phyloP scores from a whole-genome alignment of 2,113 vertebrate species.

The Alectura lathami region DNA sequence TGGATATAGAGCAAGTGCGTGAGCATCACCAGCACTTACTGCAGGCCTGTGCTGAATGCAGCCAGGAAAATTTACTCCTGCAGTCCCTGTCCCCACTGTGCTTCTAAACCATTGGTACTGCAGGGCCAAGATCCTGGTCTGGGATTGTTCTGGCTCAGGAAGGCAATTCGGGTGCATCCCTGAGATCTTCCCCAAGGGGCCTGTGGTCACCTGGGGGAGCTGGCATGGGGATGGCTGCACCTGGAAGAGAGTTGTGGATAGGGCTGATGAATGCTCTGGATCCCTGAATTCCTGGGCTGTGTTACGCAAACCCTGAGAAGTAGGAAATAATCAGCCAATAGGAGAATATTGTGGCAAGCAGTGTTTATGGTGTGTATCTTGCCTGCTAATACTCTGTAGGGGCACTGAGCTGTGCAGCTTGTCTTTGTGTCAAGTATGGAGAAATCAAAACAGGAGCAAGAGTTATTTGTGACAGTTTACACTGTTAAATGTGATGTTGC shows the following conservation, averaged over 20 bases:
- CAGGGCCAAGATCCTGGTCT: background rate
- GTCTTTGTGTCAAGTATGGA: background rate
- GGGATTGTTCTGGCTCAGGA: background rate
- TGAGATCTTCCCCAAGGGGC: background rate
- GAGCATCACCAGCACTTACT: background rate
- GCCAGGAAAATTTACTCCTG: background rate
- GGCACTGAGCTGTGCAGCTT: background rate
- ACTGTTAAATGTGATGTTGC: background rate
- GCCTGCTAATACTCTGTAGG: background rate
- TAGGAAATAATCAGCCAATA: background rate
- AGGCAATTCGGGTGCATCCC: background rate
- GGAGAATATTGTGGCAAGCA: background rate
- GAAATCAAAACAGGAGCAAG: background rate
- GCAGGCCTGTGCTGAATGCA: background rate
- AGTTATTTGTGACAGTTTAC: background rate
- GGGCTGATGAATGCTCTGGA: background rate
- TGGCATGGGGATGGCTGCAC: background rate
- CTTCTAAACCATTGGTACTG: background rate
- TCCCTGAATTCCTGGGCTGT: background rate
- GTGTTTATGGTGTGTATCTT: background rate
- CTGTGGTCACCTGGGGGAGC: background rate
- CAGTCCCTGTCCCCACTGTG: background rate
- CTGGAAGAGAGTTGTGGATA: background rate
- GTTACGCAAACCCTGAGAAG: background rate
- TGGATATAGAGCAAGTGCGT: background rate